These are phyloP conservation scores for Cantharis nigra DNA, from an alignment of 2,888 invertebrate species.

Conservation along the genomic window DNA sequence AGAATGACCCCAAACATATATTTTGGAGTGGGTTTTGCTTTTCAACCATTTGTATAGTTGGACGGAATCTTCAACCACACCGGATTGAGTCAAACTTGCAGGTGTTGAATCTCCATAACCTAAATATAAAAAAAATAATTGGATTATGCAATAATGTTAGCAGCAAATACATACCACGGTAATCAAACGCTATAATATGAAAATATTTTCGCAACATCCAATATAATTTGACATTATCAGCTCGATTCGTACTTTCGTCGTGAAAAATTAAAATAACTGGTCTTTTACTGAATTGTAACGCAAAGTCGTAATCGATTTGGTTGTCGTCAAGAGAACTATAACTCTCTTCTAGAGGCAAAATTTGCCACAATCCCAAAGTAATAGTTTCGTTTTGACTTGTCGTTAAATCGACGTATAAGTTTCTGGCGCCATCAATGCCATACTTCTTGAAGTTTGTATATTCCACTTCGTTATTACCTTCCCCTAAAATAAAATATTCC, in stretches of 20 bases:
- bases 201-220: slow-evolving; percentile 70
- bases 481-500: neutral
- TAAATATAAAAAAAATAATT: slow-evolving; percentile 24
- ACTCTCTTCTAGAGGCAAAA: slow-evolving; percentile 64
- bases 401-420: slow-evolving; percentile 65
- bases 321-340: slow-evolving; percentile 42
- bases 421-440: slow-evolving; percentile 66
- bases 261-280: slow-evolving; percentile 71
- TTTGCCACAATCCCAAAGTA: slow-evolving; percentile 70
- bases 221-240: slow-evolving; percentile 73
- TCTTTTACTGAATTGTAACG: slow-evolving; percentile 57
- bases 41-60: slow-evolving; percentile 48
- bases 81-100: slow-evolving; percentile 43
- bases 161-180: slow-evolving; percentile 64
- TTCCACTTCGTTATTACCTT: neutral
- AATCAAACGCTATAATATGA: slow-evolving; percentile 82
- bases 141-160: neutral
- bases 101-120: slow-evolving; percentile 50
- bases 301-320: slow-evolving; percentile 29
- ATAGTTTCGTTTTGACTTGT: slow-evolving; percentile 56
- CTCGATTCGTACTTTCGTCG: slow-evolving; percentile 75
- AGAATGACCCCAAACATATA: slow-evolving; percentile 52
- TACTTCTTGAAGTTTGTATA: slow-evolving; percentile 38
- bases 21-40: slow-evolving; percentile 38
- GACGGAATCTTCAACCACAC: slow-evolving; percentile 46